Evolutionary conservation across 2,797 vertebrate species (phyloP), one percentile per base, ranked within the genome.

Genomic region (Pygocentrus nattereri): DNA sequence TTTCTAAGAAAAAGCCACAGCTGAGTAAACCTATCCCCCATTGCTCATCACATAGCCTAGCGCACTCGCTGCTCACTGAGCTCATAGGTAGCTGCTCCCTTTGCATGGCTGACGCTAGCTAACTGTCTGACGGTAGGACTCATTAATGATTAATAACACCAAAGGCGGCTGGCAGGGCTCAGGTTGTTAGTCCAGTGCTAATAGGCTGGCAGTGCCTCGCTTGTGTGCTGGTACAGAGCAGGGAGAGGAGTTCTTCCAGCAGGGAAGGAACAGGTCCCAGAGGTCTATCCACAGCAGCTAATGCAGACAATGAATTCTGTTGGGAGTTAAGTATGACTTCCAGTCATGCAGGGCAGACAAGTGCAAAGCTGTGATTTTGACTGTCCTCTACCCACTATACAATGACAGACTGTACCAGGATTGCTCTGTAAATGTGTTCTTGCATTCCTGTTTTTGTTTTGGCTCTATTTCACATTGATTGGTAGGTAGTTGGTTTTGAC

Each of bases 111-210:
- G 44, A 75, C 3, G n/a, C 82, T 67, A 69, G 76, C 62, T 75
- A 23, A 70, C 44, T 58, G 82, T 64, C 71, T 69, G 71, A 75
- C 49, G 62, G 27, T 70, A 76, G 71, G 65, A 62, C 76, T 79
- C 71, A 74, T 83, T 83, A 83, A 83, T 79, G 82, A 83, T 82
- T 85, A 82, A 79, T 79, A 58, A 59, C 41, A 67, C 64, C 44
- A 79, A 70, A 74, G 71, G 76, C 67, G 77, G 67, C 56, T 76
- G 74, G 78, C 61, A 72, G 25, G 67, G 67, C 78, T 82, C 84
- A 54, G 78, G 59, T 80, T 80, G 69, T 80, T 64, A 80, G 70
- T 49, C 70, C 68, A 72, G 74, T 76, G 72, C 84, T 79, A 82
- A 82, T 62, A 67, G 76, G 58, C 41, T 75, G 56, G 67, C 52